Conservation (phyloP, 2,888 invertebrate species). For the Cyclophora punctaria region DNA sequence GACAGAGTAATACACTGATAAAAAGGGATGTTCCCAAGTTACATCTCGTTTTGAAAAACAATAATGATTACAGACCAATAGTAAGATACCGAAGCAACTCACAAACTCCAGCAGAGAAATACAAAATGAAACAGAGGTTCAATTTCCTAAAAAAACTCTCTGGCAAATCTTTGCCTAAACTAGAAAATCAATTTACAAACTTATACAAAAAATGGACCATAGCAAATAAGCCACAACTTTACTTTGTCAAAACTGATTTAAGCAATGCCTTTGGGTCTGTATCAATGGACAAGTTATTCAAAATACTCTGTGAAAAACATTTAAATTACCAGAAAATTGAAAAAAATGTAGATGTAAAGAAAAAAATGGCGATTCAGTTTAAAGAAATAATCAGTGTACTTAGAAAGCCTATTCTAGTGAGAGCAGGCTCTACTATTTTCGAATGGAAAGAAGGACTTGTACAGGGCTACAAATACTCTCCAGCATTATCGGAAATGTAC, state of each 20-base stretch:
- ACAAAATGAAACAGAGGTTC: constrained; percentile 51
- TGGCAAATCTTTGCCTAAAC: constrained; percentile 31
- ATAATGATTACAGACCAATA: constrained; percentile 54
- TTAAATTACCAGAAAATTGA: constrained; percentile 37
- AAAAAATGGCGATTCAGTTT: constrained; percentile 43
- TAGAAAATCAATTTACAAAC: constrained; percentile 41
- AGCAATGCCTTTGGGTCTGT: constrained; percentile 70
- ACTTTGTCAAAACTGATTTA: constrained; percentile 64
- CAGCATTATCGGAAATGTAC: constrained; percentile 65
- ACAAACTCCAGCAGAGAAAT: constrained; percentile 34
- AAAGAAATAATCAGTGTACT: constrained; percentile 53
- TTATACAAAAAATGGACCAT: constrained; percentile 46
- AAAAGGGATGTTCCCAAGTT: constrained; percentile 54
- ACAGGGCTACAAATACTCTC: constrained; percentile 68
- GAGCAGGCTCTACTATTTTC: constrained; percentile 62
- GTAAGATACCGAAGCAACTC: constrained; percentile 50
- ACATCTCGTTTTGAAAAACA: constrained; percentile 50
- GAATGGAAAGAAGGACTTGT: constrained; percentile 64
- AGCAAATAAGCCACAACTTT: constrained; percentile 49
- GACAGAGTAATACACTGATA: constrained; percentile 30
- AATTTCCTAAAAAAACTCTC: constrained; percentile 41
- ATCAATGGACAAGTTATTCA: constrained; percentile 43
- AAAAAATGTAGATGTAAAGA: constrained; percentile 35
- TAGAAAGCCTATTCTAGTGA: constrained; percentile 50
- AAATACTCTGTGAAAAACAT: constrained; percentile 46